Evolutionary conservation across 2,797 vertebrate species (phyloP), one percentile per base, ranked within the genome.

Genomic region (Tapera naevia): DNA sequence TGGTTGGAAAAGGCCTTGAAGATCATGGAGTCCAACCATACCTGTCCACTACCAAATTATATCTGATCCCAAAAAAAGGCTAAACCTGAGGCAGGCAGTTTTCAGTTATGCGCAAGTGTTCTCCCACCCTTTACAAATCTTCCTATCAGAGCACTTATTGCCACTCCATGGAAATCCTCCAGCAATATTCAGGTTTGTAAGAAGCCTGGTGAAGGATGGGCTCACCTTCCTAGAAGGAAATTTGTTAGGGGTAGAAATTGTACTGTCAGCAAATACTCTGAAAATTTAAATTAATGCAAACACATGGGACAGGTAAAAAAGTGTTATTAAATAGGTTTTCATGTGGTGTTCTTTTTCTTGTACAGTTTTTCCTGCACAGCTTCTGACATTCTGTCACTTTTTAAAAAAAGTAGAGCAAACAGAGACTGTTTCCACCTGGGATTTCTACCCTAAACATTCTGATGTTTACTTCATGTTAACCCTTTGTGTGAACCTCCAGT

Each of bases 381-480:
- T 72, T 79, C 33, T 60, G 54, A 30, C 22, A 71, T 54, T 35
- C 8, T 30, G 70, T 54, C 25, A 9, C 7, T 24, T 56, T 33
- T 1, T 17, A 50, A 39, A 51, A 2, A 30, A 71, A 37, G 17
- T 11, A 50, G 19, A 39, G 6, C 22, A 80, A 76, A 32, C 17
- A 11, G 41, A 18, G 32, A 37, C 4, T 5, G 60, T 33, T 7
- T 1, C 10, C 19, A 48, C 18, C 22, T 9, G 0, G 0, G 5
- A 51, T 80, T 93, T 80, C 58, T 60, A 58, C n/a, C 24, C 12
- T 56, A 66, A 79, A 15, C 8, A 54, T 62, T 41, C 48, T 45
- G 16, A 19, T 33, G 30, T 54, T 78, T 61, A 6, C 33, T 62
- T 2, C 35, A 50, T 25, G 8, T 64, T 88, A 56, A 84, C 17